Evolutionary conservation across 2,113 vertebrate species (phyloP).

Genomic region (Phoenicopterus ruber): DNA sequence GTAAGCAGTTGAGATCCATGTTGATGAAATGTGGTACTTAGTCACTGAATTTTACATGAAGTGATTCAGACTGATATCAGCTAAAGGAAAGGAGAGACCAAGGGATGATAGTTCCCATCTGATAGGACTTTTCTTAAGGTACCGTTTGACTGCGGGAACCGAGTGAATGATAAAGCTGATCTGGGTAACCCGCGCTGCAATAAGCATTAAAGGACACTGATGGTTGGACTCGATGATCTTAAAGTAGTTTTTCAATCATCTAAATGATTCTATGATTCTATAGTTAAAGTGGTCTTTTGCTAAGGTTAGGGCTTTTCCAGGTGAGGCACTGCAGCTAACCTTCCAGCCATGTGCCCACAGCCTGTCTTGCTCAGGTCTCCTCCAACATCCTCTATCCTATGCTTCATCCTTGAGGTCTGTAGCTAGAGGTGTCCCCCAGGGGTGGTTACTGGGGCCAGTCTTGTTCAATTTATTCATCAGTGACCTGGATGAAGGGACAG

Average conservation of each 20-base stretch:
- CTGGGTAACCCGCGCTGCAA: background rate
- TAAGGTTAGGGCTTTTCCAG: background rate
- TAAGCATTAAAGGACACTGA: background rate
- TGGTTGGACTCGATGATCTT: no score
- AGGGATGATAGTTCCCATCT: background rate
- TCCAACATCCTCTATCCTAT: background rate
- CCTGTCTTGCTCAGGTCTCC: background rate
- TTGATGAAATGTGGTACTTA: background rate
- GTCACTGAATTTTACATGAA: background rate
- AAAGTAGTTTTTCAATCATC: no score
- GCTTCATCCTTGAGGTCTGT: background rate
- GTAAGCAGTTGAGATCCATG: background rate
- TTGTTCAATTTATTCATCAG: no score
- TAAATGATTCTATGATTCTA: no score
- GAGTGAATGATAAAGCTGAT: background rate
- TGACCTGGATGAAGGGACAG: no score
- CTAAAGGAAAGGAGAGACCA: background rate
- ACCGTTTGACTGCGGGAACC: background rate
- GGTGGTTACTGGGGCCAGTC: no score
- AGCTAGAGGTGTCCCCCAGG: no score
- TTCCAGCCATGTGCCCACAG: background rate
- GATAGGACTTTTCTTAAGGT: background rate
- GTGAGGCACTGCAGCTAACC: background rate
- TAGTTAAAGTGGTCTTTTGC: background rate
- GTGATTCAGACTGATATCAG: background rate